Base-by-base conservation (phyloP, 1,140 invertebrate genomes). In the Theocolax elegans region DNA sequence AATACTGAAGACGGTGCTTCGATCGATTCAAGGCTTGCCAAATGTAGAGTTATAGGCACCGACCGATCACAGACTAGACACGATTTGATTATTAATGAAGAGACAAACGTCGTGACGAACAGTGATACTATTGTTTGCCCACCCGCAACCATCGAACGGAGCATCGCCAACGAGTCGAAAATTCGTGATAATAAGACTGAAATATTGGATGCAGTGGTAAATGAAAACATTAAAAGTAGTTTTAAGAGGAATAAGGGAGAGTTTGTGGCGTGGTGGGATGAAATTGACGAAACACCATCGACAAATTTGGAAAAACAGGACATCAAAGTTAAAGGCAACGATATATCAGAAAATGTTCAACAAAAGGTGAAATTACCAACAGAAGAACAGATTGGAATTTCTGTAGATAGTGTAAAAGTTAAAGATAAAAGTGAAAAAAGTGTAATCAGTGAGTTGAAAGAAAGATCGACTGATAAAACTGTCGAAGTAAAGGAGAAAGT, bases 201-300 rank as follows among this genome's bases (percentile, higher is more conserved):
- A 35, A 8, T 17, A 7, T 19, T n/a, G 9, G n/a, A n/a, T n/a
- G 3, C 38, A 9, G 25, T 12, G 0, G n/a, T 27, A 10, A 1
- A 3, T 29, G 19, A 0, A 8, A 44, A 38, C 17, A 23, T 23
- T 0, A 23, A 40, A 4, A 42, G 40, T 15, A 21, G 62, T 2
- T 21, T 21, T 1, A 13, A 1, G 6, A 15, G 7, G 6, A 23
- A 38, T 15, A 19, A n/a, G 3, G 67, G 63, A 35, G 67, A 62
- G 9, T 63, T 69, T 12, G 48, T 54, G 1, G 29, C 56, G 0
- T 69, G 67, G 67, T 64, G 67, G 67, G 67, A 70, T 12, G 59
- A 70, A 10, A 21, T 19, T 1, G 25, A 62, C 2, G 59, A 48
- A 17, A 23, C 2, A 25, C 12, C 42, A 15, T 15, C 8, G 3